Evolutionary conservation across 2,113 vertebrate genomes (phyloP).

Genomic region (Scopus umbretta): DNA sequence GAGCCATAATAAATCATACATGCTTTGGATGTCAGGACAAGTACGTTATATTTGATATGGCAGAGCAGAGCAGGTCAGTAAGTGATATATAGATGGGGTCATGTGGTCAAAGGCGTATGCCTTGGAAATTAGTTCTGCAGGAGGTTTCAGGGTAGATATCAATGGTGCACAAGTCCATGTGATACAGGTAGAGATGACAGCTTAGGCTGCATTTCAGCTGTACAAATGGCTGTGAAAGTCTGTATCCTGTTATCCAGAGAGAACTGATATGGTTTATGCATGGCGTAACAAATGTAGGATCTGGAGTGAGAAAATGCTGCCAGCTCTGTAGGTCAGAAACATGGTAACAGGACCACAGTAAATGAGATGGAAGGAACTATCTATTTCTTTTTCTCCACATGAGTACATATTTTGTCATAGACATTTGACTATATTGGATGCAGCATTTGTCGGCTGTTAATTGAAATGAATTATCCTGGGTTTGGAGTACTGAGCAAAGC

Average conservation of each 20-base stretch:
- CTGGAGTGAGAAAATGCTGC: not conserved
- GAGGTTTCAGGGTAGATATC: not conserved
- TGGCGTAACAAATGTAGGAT: not conserved
- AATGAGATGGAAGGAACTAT: not conserved
- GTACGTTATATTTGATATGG: not conserved
- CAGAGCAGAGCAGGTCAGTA: not conserved
- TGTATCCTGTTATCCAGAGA: not conserved
- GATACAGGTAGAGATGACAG: not conserved
- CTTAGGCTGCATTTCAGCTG: not conserved
- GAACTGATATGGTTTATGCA: not conserved
- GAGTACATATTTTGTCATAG: not conserved
- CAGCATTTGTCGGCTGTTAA: not conserved
- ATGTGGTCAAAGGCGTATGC: not conserved
- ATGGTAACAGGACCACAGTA: not conserved
- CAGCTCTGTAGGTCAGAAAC: not conserved
- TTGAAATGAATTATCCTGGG: not conserved
- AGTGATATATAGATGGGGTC: not conserved
- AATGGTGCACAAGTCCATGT: accelerated
- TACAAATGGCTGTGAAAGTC: not conserved
- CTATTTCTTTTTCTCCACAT: not conserved
- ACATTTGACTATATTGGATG: not conserved
- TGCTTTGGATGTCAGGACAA: not conserved
- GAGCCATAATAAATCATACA: not conserved
- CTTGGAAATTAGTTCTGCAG: not conserved
- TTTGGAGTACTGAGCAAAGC: not conserved